These are phyloP conservation scores for Paradoxurus hermaphroditus DNA, from an alignment of 2,113 vertebrate genomes.

Conservation along the genomic window DNA sequence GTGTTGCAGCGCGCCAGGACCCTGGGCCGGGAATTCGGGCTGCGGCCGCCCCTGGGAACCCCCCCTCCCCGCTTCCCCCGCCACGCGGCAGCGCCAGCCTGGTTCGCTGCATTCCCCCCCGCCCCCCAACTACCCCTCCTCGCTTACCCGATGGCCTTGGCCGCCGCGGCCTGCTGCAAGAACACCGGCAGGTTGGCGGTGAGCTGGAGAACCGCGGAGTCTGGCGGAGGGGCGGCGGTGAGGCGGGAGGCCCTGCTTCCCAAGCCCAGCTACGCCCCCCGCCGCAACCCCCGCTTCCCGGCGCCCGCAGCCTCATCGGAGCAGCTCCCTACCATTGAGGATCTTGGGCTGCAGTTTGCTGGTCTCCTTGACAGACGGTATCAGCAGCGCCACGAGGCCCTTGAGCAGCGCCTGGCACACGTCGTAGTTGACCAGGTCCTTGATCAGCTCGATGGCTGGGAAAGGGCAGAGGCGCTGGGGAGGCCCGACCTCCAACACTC, in stretches of 20 bases:
- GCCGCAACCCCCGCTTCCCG: too few relatives aligned
- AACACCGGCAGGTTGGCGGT: slow-evolving; percentile 76
- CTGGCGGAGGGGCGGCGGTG: slow-evolving; percentile 32
- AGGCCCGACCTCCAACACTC: rapidly evolving
- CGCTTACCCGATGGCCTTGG: slow-evolving; percentile 84
- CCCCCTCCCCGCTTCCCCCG: rapidly evolving
- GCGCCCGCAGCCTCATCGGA: not conserved
- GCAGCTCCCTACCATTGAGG: not conserved
- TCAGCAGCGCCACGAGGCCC: slow-evolving; percentile 85
- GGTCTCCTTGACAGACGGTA: slow-evolving; percentile 61
- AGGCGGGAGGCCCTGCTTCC: not conserved
- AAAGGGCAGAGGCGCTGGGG: not conserved
- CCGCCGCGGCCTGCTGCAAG: slow-evolving; percentile 89
- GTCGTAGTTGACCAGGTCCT: slow-evolving; percentile 79
- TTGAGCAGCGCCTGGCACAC: slow-evolving; percentile 81
- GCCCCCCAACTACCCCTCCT: not conserved
- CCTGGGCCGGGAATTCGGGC: slow-evolving; percentile 68
- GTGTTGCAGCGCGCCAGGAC: slow-evolving; percentile 80
- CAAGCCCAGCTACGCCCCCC: too few relatives aligned
- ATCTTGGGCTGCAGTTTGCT: slow-evolving; percentile 43
- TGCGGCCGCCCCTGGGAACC: not conserved
- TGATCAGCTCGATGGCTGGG: slow-evolving; percentile 86
- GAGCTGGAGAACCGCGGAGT: not conserved
- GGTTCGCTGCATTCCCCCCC: not conserved
- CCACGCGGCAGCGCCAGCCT: too few relatives aligned